Percentiles rank a stretch among this genome's conserved stretches.
phyloP scores from a whole-genome alignment of 2,113 vertebrate species.

The Sinosuthora webbiana region DNA sequence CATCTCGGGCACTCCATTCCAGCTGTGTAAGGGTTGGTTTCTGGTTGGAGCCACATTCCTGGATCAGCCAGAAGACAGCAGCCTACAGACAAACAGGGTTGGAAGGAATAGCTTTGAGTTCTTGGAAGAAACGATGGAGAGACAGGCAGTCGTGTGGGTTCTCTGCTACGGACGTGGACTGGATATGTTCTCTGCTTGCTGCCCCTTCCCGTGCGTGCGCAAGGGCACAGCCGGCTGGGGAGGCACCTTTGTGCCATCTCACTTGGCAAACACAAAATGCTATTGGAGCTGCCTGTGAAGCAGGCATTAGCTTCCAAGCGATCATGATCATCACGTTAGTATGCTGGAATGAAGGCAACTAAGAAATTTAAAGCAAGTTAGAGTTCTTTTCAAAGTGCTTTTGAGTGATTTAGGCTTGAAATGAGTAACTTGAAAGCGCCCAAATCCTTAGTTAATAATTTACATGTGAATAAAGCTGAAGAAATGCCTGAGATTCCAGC shows the following conservation, averaged over 20 bases:
- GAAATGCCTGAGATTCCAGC: conserved; percentile 61
- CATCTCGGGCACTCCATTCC: rapidly evolving
- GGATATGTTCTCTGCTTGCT: not conserved
- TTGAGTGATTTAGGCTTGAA: conserved; percentile 51
- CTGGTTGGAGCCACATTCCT: not conserved
- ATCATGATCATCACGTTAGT: not conserved
- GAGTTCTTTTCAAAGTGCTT: conserved; percentile 38
- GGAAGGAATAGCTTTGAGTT: not conserved
- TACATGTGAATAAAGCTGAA: conserved; percentile 58
- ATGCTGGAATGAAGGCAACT: not conserved
- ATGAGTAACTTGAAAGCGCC: conserved; percentile 26
- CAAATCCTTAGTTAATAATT: conserved; percentile 67
- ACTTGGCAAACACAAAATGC: not conserved
- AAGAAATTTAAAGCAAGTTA: conserved; percentile 27
- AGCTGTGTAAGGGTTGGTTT: not conserved
- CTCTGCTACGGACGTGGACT: rapidly evolving
- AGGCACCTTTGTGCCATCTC: conserved; percentile 12
- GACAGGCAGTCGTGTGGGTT: not conserved
- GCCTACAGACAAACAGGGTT: not conserved
- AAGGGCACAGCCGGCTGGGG: not conserved
- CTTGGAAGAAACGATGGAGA: not conserved
- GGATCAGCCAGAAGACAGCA: not conserved
- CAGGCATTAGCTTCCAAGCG: not conserved
- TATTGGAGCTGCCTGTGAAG: not conserved
- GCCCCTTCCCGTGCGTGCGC: rapidly evolving